These are phyloP conservation scores for Hyla sarda DNA, from an alignment of 2,113 vertebrate species.

Conservation along the genomic window DNA sequence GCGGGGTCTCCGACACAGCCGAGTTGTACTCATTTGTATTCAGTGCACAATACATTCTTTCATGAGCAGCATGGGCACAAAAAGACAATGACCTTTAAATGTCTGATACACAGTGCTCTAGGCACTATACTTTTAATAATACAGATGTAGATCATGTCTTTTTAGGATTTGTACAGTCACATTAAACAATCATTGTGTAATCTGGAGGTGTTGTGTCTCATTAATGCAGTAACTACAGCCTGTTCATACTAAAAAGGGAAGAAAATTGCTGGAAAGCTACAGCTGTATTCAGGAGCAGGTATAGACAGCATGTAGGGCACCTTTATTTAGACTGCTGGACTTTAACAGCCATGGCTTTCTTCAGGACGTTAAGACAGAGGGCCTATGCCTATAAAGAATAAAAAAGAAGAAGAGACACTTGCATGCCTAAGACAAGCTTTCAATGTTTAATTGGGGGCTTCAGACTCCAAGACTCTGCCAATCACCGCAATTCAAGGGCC, in stretches of 20 bases:
- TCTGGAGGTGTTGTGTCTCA: background rate
- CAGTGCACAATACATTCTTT: background rate
- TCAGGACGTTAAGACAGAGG: background rate
- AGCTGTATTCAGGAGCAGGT: background rate
- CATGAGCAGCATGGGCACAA: background rate
- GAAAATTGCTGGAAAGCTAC: background rate
- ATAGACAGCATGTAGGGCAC: background rate
- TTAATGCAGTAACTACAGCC: background rate
- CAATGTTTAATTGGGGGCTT: too few species aligned
- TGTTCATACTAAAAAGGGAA: background rate
- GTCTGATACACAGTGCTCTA: constrained; percentile 1
- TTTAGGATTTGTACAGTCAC: background rate
- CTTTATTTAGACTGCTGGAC: background rate
- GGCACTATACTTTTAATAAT: background rate
- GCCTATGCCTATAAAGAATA: background rate
- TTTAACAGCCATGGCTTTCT: background rate
- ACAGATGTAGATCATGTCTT: background rate
- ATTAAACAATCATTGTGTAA: background rate
- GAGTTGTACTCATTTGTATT: background rate
- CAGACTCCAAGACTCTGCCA: background rate
- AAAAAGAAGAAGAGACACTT: too few species aligned
- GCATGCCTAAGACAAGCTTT: background rate
- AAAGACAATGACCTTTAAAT: constrained; percentile 13
- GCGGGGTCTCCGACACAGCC: background rate
- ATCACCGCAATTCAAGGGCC: background rate